Percentiles rank a stretch among this genome's conserved stretches.
Conservation (phyloP, 2,113 vertebrate genomes). For the Ctenomys sociabilis region DNA sequence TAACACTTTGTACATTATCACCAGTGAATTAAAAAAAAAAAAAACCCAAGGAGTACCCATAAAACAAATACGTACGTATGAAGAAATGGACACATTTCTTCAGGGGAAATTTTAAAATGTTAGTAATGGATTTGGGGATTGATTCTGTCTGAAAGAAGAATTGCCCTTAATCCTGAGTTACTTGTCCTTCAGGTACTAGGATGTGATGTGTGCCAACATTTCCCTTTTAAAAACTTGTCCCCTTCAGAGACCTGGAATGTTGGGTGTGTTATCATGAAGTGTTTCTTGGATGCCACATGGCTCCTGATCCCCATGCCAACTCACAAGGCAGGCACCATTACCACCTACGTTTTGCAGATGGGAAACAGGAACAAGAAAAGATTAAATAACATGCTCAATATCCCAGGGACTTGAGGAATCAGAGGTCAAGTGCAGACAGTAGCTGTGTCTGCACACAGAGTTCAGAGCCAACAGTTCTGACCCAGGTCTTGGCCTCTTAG, state of each 20-base stretch:
- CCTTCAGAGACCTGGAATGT: background rate
- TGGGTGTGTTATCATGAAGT: background rate
- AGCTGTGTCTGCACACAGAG: background rate
- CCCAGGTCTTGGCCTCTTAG: background rate
- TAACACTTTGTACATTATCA: slow-evolving; percentile 50
- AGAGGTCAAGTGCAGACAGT: background rate
- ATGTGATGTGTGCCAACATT: background rate
- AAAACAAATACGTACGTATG: slow-evolving; percentile 16
- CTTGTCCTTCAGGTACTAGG: background rate
- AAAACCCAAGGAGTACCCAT: background rate
- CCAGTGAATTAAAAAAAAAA: background rate
- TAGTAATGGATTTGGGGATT: background rate
- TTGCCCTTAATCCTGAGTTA: background rate
- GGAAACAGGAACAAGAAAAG: background rate
- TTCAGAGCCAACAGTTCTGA: background rate
- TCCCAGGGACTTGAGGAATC: background rate
- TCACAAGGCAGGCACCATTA: background rate
- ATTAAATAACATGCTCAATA: background rate
- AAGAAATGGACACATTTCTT: background rate
- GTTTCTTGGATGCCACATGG: background rate
- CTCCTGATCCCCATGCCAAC: background rate
- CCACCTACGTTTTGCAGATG: background rate
- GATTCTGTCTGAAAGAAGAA: slow-evolving; percentile 29
- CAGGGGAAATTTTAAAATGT: background rate
- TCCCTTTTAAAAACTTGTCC: background rate